phyloP scores from a whole-genome alignment of 1,140 invertebrate species.

The Drosophila repletoides region DNA sequence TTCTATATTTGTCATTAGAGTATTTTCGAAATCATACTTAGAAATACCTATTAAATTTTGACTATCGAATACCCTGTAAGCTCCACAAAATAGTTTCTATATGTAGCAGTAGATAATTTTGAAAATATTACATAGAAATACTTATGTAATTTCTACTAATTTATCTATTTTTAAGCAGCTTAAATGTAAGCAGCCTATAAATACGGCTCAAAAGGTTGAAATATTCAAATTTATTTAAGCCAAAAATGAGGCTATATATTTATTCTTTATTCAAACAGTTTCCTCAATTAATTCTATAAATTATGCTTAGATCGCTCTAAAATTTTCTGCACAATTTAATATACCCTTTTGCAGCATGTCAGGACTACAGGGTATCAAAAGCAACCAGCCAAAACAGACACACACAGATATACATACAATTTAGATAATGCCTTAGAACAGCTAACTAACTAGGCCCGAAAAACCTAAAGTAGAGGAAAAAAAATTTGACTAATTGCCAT shows the following conservation, averaged over 20 bases:
- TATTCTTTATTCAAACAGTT: too few species aligned
- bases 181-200: too few species aligned
- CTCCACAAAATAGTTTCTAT: not conserved
- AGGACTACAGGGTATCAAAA: not conserved
- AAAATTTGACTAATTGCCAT: slow-evolving; percentile 42
- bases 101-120: not conserved
- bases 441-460: slow-evolving; percentile 5
- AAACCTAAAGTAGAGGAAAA: slow-evolving; percentile 6
- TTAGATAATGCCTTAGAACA: slow-evolving; percentile 30
- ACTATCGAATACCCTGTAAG: not conserved
- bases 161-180: too few species aligned
- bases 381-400: slow-evolving; percentile 13
- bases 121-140: not conserved
- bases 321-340: too few species aligned
- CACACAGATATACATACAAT: slow-evolving; percentile 11
- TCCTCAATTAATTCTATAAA: too few species aligned
- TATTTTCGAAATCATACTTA: not conserved
- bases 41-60: not conserved
- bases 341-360: not conserved
- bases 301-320: too few species aligned
- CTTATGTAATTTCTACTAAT: too few species aligned
- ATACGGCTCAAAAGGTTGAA: too few species aligned
- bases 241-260: too few species aligned
- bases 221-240: too few species aligned
- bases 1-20: too few species aligned